Evolutionary conservation across 2,113 vertebrate species (phyloP).

Genomic region (Noturus placidus): DNA sequence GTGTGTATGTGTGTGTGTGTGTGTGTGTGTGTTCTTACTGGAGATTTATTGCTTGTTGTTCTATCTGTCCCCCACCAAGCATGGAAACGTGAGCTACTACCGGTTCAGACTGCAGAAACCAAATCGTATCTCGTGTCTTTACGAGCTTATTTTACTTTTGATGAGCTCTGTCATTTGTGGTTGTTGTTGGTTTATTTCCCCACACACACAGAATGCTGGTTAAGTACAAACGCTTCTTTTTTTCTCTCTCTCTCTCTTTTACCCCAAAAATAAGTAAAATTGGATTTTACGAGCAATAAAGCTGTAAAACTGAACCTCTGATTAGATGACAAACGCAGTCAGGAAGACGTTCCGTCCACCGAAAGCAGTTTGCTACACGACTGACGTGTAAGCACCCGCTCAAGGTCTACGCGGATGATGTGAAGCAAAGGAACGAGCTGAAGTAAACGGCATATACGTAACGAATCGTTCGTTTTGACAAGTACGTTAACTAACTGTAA

Average conservation of each 20-base stretch:
- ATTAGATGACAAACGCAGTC: not conserved
- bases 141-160: slow-evolving; percentile 13
- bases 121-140: not conserved
- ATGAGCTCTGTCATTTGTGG: slow-evolving; percentile 6
- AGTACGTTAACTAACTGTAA: not conserved
- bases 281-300: not conserved
- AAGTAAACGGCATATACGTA: not conserved
- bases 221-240: not conserved
- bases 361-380: not conserved
- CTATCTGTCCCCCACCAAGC: not conserved
- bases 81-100: not conserved
- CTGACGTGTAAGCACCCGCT: not conserved
- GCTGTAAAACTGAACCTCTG: slow-evolving; percentile 21
- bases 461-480: not conserved
- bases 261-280: not conserved
- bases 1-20: not conserved
- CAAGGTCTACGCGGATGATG: not conserved
- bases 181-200: not conserved
- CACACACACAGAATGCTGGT: not conserved
- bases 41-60: slow-evolving; percentile 39
- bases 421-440: no score
- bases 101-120: not conserved
- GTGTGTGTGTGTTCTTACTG: slow-evolving; percentile 7
- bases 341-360: not conserved
- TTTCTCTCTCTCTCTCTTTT: not conserved